phyloP scores from a whole-genome alignment of 2,113 vertebrate genomes.

The Petaurus breviceps region DNA sequence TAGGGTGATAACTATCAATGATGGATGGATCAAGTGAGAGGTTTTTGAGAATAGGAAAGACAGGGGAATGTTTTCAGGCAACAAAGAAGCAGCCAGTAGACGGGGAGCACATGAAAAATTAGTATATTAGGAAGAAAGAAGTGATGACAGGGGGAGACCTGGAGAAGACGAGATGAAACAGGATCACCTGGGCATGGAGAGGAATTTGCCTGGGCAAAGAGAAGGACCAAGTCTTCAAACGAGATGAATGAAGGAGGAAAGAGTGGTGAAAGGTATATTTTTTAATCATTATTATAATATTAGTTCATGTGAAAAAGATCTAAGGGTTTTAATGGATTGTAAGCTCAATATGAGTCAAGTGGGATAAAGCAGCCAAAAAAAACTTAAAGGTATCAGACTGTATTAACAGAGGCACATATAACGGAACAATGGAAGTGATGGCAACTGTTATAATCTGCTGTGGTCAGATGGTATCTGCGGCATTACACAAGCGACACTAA shows the following conservation, averaged over 20 bases:
- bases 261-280: background rate
- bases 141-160: background rate
- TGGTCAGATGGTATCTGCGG: background rate
- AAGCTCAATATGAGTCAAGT: background rate
- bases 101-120: background rate
- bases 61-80: background rate
- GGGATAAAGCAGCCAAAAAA: background rate
- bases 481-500: background rate
- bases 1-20: background rate
- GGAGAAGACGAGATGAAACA: background rate
- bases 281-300: background rate
- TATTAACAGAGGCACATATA: background rate
- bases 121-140: background rate
- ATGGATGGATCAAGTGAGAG: background rate
- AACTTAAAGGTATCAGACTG: background rate
- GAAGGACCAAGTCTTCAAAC: background rate
- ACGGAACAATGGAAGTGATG: background rate
- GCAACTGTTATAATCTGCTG: background rate
- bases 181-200: background rate
- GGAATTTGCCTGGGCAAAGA: background rate
- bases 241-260: background rate
- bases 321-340: background rate
- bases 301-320: background rate
- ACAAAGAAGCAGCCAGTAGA: background rate
- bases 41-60: background rate